phyloP scores from a whole-genome alignment of 2,113 vertebrate genomes.

The Neodontobutis hainanensis region DNA sequence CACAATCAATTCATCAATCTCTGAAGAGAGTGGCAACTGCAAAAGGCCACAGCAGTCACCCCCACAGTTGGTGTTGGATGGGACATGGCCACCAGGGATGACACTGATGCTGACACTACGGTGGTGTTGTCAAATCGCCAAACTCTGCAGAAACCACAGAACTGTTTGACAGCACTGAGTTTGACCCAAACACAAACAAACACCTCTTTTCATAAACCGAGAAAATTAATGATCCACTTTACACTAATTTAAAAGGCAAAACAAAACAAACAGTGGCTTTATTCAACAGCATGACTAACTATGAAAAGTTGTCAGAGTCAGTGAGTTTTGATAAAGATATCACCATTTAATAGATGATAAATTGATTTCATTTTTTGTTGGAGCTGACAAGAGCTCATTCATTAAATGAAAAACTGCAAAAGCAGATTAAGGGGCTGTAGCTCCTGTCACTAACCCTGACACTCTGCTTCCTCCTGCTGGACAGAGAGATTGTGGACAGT shows the following conservation, averaged over 20 bases:
- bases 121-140: conserved; percentile 40
- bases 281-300: conserved; percentile 5
- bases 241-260: background rate
- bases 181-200: conserved; percentile 16
- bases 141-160: conserved; percentile 28
- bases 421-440: background rate
- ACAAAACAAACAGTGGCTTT: conserved; percentile 2
- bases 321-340: background rate
- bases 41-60: conserved; percentile 74
- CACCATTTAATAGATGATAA: conserved; percentile 2
- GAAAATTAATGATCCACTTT: conserved; percentile 8
- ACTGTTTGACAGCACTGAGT: conserved; percentile 9
- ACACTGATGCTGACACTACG: conserved; percentile 35
- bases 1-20: conserved; percentile 84
- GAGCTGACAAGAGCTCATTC: background rate
- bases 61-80: conserved; percentile 53
- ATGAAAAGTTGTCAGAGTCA: background rate
- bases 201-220: conserved; percentile 13
- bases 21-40: conserved; percentile 69
- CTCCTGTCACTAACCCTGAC: conserved; percentile 16
- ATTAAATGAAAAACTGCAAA: conserved; percentile 9
- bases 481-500: background rate
- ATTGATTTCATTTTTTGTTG: conserved; percentile 13
- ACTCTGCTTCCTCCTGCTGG: conserved; percentile 75
- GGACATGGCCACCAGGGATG: conserved; percentile 67